Evolutionary conservation across 2,113 vertebrate species (phyloP), one percentile per base, ranked within the genome.

Genomic region (human): DNA sequence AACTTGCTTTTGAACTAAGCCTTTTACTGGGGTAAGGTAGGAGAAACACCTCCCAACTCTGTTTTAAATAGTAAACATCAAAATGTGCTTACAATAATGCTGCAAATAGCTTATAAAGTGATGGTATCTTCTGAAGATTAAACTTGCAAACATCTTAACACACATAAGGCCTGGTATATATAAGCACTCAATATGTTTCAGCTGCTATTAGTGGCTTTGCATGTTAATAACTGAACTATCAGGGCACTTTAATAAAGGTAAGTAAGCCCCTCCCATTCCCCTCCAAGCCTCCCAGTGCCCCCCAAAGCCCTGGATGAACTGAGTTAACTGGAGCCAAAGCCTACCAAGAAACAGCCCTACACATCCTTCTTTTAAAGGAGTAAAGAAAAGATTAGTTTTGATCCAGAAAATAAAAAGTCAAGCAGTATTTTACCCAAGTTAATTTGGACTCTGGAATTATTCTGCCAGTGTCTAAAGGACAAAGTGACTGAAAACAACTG

Each of bases 1-100:
- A 72, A 76, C n/a, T 52, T 93, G 22, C 75, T 94, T 83, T 88
- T 96, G 76, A 90, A 94, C 18, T 87, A 73, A 59, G 40, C 75
- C 27, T 87, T 83, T 93, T 45, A 93, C 25, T 17, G 18, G 13
- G 18, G 5, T 86, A 59, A 81, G 11, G 14, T 32, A 55, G 18
- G 8, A 75, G 35, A 73, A 89, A 73, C 45, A 8, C 59, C 73
- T 85, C 43, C 32, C 55, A 78, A 93, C 0, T 14, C 78, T 66
- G 48, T 66, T 73, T 86, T 90, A 90, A 95, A 93, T 1, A 75
- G 55, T 48, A 68, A 79, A 72, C 32, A 91, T 80, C 57, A 76
- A 81, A 70, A 45, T 52, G 40, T 73, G 40, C 1, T 68, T 81
- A 45, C 25, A 90, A 90, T 59, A 75, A 86, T 32, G 22, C 50